Evolutionary conservation across 2,888 invertebrate species (phyloP).

Genomic region (Boloria selene): DNA sequence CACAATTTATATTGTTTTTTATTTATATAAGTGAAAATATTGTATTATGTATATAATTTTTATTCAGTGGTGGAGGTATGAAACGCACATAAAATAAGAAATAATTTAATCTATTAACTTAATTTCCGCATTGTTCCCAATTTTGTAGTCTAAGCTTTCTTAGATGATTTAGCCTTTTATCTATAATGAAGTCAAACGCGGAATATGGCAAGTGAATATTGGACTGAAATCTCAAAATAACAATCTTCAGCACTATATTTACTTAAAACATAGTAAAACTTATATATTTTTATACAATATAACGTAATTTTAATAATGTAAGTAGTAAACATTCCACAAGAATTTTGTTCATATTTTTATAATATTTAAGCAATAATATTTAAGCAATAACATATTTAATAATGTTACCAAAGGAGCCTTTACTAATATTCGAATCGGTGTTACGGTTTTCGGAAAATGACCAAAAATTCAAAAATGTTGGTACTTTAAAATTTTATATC

Average conservation of each 20-base stretch:
- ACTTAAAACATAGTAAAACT: conserved; percentile 29
- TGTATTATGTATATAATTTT: not conserved
- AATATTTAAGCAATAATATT: conserved; percentile 27
- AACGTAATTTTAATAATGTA: conserved; percentile 27
- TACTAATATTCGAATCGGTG: conserved; percentile 36
- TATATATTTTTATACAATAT: conserved; percentile 39
- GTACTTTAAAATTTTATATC: conserved; percentile 20
- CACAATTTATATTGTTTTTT: not conserved
- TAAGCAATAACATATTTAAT: conserved; percentile 33
- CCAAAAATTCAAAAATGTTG: conserved; percentile 33
- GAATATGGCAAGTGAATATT: conserved; percentile 1
- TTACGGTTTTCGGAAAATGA: conserved; percentile 34
- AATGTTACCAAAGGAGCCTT: conserved; percentile 54
- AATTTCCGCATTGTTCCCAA: not conserved
- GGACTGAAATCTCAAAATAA: conserved; percentile 13
- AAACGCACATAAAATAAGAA: not conserved
- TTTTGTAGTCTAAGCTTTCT: not conserved
- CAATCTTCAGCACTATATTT: conserved; percentile 7
- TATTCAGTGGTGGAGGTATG: conserved; percentile 5
- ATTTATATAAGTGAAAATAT: conserved; percentile 4
- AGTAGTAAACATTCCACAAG: conserved; percentile 48
- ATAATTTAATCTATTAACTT: not conserved
- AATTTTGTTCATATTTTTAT: conserved; percentile 43
- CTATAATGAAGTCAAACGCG: not conserved
- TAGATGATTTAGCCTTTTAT: not conserved